Base-by-base conservation (phyloP, 2,797 vertebrate genomes). In the Selene dorsalis region DNA sequence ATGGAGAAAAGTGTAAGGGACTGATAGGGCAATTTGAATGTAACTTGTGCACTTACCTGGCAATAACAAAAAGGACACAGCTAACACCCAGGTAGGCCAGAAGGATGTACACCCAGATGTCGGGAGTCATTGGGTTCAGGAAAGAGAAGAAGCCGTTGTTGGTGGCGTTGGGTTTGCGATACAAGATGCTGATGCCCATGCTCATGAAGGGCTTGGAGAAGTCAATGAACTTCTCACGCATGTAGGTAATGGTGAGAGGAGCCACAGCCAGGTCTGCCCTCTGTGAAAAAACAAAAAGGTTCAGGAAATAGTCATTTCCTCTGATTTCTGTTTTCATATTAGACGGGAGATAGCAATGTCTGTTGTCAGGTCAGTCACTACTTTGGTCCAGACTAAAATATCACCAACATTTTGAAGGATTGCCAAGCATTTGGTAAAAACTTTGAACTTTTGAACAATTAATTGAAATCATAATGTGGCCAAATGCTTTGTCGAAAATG, bases 41-140 rank as follows among this genome's bases (percentile, higher is more conserved):
- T 1, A 24, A 24, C 20, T 2, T 55, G 24, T 59, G 12, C 45
- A 82, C 90, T 96, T 94, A 99, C 98, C 98, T 97, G 93, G 98
- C 98, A 22, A 99, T 99, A 92, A 99, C 98, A 79, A 99, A 99
- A 17, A 99, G 96, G 81, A 99, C 98, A n/a, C 98, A 99, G 95
- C 98, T 99, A 79, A 99, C 98, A 0, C 98, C 98, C 56, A 99
- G 93, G 92, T 99, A 99, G 69, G 98, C 98, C 0, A 99, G 94
- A 2, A 99, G 96, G 87, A 99, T 98, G 87, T 99, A 99, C 93
- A 99, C 96, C 98, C 98, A 99, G 85, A 99, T 99, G 90, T 99
- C 98, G 0, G 98, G 97, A 35, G 98, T 99, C 87, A 99, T 95
- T 3, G 98, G 98, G 87, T 98, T 99, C 67, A 99, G 96, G 93